Evolutionary conservation across 2,888 invertebrate genomes (phyloP).

Genomic region (Formica aserva): DNA sequence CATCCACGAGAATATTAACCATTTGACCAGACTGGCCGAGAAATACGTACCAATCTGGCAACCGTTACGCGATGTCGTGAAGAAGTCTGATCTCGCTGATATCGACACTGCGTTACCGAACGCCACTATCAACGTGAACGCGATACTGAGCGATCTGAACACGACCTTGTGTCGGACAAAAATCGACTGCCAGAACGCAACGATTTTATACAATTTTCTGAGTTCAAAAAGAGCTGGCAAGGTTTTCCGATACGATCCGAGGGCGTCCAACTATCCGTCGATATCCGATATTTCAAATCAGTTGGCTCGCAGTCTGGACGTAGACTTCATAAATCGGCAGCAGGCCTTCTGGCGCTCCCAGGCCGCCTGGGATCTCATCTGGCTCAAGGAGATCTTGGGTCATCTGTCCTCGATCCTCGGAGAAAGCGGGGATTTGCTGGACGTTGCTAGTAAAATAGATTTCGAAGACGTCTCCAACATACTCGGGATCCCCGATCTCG

Average conservation of each 20-base stretch:
- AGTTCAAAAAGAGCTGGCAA: conserved; percentile 76
- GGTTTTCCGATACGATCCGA: conserved; percentile 78
- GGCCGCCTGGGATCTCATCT: conserved; percentile 87
- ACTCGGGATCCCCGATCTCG: conserved; percentile 82
- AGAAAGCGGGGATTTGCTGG: conserved; percentile 86
- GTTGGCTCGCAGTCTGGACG: conserved; percentile 76
- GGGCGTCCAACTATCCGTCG: conserved; percentile 74
- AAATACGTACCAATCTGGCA: conserved; percentile 80
- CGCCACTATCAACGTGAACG: conserved; percentile 81
- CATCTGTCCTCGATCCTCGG: conserved; percentile 85
- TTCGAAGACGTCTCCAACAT: conserved; percentile 83
- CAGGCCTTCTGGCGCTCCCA: conserved; percentile 83
- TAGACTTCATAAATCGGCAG: conserved; percentile 73
- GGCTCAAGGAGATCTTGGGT: conserved; percentile 86
- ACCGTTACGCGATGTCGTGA: conserved; percentile 75
- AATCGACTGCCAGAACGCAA: conserved; percentile 69
- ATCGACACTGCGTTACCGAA: conserved; percentile 76
- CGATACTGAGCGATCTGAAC: conserved; percentile 70
- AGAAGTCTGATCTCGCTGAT: conserved; percentile 62
- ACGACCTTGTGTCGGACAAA: conserved; percentile 69
- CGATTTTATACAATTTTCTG: conserved; percentile 73
- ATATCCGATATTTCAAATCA: conserved; percentile 74
- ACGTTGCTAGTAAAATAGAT: conserved; percentile 86
- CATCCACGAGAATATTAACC: conserved; percentile 72
- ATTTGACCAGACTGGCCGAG: conserved; percentile 76